These are phyloP conservation scores for Lepidocolaptes lacrymiger DNA, from an alignment of 2,797 vertebrate species.

Conservation along the genomic window DNA sequence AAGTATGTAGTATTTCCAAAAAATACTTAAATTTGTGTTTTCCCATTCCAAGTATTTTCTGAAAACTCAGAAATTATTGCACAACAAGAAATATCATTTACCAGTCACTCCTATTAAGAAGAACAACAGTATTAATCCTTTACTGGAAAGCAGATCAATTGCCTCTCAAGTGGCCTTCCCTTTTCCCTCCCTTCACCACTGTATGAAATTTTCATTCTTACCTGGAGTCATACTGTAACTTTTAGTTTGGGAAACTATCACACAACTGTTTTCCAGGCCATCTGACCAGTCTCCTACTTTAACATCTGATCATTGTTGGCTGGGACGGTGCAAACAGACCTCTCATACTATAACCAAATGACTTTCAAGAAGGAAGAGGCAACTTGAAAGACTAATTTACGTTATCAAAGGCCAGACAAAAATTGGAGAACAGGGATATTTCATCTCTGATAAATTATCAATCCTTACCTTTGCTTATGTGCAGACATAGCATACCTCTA, in stretches of 20 bases:
- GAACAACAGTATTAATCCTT: background rate
- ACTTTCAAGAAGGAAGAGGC: background rate
- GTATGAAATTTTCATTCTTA: background rate
- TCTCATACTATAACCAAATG: background rate
- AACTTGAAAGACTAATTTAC: background rate
- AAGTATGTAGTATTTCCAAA: background rate
- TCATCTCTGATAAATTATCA: background rate
- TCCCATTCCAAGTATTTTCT: background rate
- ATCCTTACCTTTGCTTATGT: background rate
- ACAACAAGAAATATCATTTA: background rate
- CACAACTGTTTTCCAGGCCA: background rate
- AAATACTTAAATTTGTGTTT: background rate
- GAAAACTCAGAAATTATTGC: constrained; percentile 4
- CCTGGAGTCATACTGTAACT: accelerated
- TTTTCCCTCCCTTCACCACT: background rate
- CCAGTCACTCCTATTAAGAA: background rate
- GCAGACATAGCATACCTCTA: accelerated
- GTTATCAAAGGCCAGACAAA: background rate
- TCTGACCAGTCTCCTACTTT: background rate
- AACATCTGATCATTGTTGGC: background rate
- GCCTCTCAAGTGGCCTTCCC: background rate
- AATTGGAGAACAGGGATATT: background rate
- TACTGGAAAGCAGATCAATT: constrained; percentile 4
- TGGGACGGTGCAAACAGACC: background rate
- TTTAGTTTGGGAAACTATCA: background rate